Evolutionary conservation across 2,113 vertebrate species (phyloP), one percentile per base, ranked within the genome.

Genomic region (Trogon surrucura): DNA sequence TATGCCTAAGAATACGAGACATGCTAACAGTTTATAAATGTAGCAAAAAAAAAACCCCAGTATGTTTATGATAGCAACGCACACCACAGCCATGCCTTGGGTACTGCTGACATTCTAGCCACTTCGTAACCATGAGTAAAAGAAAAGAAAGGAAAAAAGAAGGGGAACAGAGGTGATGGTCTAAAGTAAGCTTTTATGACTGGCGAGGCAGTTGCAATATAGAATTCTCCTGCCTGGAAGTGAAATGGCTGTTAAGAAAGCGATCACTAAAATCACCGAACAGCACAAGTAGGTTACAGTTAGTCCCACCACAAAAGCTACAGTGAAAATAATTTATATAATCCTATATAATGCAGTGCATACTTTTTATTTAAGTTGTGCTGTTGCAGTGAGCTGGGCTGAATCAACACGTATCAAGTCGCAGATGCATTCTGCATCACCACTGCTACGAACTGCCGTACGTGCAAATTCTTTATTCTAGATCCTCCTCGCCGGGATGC

Each of bases 331-430:
- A 53, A 25, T 26, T 56, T 1, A 41, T 82, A 10, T 8, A 60
- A 53, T 29, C 26, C 51, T 15, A 11, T 5, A 2, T 1, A 32
- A 30, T 13, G 17, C 54, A 89, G 38, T 34, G 56, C 2, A 7
- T 16, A n/a, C 47, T 15, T 83, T 22, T 51, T 47, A 34, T 53
- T 51, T 11, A 72, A 66, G 71, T 29, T 8, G 27, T 12, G 29
- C 12, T 74, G 84, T 26, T 61, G 79, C 50, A 58, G 48, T 13
- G 36, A 89, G 62, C 34, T 9, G 6, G 77, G 11, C 30, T 50
- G 90, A 7, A 21, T 23, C 16, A 48, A 36, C 21, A 6, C 0
- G 0, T 2, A 17, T 16, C 41, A 38, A 65, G 10, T 2, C 48
- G 72, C 34, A 66, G 54, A 51, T 86, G 44, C 9, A 13, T 48